Percentiles rank a stretch among this genome's conserved stretches.
phyloP scores from a whole-genome alignment of 2,113 vertebrate species.

The Phocoena sinus region DNA sequence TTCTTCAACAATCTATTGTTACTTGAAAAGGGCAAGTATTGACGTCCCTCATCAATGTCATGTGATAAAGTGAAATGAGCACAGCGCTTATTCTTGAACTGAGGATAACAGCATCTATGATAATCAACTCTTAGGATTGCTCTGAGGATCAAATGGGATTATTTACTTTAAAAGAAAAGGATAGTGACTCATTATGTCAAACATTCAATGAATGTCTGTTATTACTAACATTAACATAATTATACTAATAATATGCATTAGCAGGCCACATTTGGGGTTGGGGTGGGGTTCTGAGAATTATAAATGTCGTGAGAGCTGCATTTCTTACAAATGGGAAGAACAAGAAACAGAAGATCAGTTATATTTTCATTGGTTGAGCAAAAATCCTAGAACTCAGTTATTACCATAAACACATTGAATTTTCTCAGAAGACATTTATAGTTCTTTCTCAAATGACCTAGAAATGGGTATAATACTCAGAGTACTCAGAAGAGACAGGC shows the following conservation, averaged over 20 bases:
- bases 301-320: background rate
- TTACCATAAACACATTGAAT: background rate
- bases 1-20: background rate
- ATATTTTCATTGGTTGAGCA: background rate
- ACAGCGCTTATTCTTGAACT: background rate
- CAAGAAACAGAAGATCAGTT: background rate
- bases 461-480: background rate
- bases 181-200: slow-evolving; percentile 17
- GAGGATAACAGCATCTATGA: background rate
- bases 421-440: background rate
- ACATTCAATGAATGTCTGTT: background rate
- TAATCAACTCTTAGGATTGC: background rate
- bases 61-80: background rate
- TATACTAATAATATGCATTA: slow-evolving; percentile 26
- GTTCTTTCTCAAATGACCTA: background rate
- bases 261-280: background rate
- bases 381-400: background rate
- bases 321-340: background rate
- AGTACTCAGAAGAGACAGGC: background rate
- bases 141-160: slow-evolving; percentile 39
- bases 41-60: background rate
- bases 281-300: background rate
- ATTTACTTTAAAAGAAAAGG: slow-evolving; percentile 33
- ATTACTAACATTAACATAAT: slow-evolving; percentile 32
- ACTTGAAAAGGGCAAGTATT: background rate